These are phyloP conservation scores for Echeneis naucrates DNA, from an alignment of 2,797 vertebrate species.

Conservation along the genomic window DNA sequence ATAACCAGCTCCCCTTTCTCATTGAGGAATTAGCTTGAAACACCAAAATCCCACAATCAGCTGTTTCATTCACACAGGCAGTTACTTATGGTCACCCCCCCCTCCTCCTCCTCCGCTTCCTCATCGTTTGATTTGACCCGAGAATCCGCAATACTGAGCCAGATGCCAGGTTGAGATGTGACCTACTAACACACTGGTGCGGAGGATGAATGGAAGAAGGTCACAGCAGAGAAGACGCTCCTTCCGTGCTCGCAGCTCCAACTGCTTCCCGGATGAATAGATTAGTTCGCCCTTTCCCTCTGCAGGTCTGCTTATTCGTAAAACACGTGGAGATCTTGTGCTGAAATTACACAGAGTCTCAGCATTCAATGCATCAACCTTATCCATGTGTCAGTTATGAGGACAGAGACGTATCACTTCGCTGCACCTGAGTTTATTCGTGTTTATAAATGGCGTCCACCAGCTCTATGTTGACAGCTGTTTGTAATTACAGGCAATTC, in stretches of 20 bases:
- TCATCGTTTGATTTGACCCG: neutral
- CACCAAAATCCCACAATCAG: neutral
- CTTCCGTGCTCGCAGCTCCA: constrained; percentile 2
- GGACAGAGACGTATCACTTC: neutral
- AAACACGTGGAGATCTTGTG: constrained; percentile 44
- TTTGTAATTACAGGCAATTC: neutral
- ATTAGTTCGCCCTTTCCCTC: constrained; percentile 10
- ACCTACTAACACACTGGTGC: constrained; percentile 49
- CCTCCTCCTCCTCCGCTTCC: no score
- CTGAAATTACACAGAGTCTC: constrained; percentile 3
- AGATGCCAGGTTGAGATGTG: constrained; percentile 36
- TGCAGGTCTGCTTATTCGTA: constrained; percentile 10
- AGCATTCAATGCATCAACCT: neutral
- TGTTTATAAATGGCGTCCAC: neutral
- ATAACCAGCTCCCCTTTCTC: neutral
- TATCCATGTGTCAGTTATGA: neutral
- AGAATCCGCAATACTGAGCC: neutral
- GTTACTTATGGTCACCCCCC: rapidly evolving
- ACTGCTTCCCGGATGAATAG: constrained; percentile 15
- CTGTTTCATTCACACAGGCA: neutral
- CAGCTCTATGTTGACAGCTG: constrained; percentile 3
- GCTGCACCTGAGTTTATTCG: constrained; percentile 1
- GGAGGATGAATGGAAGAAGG: constrained; percentile 8
- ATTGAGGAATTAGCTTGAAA: constrained; percentile 23
- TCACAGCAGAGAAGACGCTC: constrained; percentile 12